Evolutionary conservation across 2,888 invertebrate genomes (phyloP), one percentile per base, ranked within the genome.

Genomic region (Sylvicola fuscatus): DNA sequence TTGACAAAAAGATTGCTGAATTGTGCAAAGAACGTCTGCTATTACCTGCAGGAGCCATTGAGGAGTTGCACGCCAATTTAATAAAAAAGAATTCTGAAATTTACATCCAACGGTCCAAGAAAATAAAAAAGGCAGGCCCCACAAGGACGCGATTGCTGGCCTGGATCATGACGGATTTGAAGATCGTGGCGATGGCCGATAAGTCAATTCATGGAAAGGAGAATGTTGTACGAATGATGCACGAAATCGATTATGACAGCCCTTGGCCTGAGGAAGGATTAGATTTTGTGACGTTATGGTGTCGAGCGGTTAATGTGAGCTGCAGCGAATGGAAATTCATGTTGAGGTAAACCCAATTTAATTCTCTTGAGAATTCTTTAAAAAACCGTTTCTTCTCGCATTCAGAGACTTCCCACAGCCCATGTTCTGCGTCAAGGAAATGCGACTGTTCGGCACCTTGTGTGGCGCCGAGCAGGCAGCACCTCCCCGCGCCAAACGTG

Each of bases 51-150:
- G 81, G 73, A 2, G 86, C 84, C 50, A 77, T 86, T 1, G 92
- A 95, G 46, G 86, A 90, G 49, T 62, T 98, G 10, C 84, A 89
- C 55, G 71, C 75, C 0, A 83, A 81, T 44, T 60, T 98, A 44
- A 76, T 77, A 7, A 81, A 82, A 50, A 87, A 86, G 52, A 90
- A 90, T 58, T 84, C 90, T 0, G 87, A 92, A 56, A 93, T 97
- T 48, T 98, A 97, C 60, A 81, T 97, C 38, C 87, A 93, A 55
- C 63, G 90, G 16, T 83, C 81, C 30, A 73, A 73, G 53, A 81
- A 46, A 42, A 64, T 68, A 47, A 56, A 56, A 15, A 61, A 64
- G 42, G 62, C 70, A 14, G 61, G 61, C 1, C 71, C 76, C 1
- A 66, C 71, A 29, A 61, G 83, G 31, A 77, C 78, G 0, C 66